A percentile compares a stretch with the other conserved stretches of the same genome.
Evolutionary conservation across 1,140 invertebrate species (phyloP).

Genomic region (Pomacea maculata): DNA sequence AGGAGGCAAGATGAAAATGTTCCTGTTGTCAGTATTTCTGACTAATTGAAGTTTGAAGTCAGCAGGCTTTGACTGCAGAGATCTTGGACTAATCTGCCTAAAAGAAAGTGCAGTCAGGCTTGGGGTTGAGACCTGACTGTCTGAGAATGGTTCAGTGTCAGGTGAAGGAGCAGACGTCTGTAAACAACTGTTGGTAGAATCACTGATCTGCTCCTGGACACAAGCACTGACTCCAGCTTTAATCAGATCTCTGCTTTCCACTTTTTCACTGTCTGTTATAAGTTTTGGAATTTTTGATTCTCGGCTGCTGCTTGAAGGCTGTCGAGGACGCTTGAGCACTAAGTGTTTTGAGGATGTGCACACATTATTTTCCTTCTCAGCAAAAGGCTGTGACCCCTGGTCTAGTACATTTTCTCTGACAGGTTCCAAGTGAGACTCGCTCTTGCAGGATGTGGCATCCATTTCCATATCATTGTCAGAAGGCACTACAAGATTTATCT

Average conservation of each 20-base stretch:
- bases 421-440: neutral
- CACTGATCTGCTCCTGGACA: neutral
- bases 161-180: neutral
- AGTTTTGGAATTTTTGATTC: neutral
- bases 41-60: too few species aligned
- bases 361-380: neutral
- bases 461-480: neutral
- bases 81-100: neutral
- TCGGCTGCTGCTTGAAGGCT: neutral
- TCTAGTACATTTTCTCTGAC: neutral
- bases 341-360: neutral
- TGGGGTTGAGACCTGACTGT: neutral
- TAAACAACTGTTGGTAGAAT: neutral
- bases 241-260: neutral
- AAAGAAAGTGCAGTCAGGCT: neutral
- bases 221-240: neutral
- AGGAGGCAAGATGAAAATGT: too few species aligned
- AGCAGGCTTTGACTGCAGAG: neutral
- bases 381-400: neutral
- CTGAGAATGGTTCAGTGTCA: neutral
- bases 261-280: neutral
- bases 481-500: neutral
- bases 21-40: too few species aligned
- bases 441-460: neutral
- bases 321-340: neutral